Evolutionary conservation across 2,888 invertebrate species (phyloP).

Genomic region (Reticulitermes lucifugus): DNA sequence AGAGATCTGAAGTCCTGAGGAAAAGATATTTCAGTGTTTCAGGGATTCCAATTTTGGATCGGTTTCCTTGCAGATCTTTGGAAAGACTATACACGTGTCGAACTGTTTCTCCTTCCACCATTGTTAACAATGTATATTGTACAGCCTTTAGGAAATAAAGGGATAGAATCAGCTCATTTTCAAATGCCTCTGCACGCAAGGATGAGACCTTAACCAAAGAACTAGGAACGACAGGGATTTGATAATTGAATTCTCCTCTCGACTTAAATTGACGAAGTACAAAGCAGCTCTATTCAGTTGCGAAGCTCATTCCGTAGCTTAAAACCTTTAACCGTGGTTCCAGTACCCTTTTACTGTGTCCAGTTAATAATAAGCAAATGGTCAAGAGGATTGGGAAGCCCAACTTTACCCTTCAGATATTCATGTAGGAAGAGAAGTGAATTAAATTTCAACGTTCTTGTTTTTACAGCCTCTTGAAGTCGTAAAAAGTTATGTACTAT

Average conservation of each 20-base stretch:
- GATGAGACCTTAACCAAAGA: slow-evolving; percentile 4
- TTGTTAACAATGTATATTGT: not conserved
- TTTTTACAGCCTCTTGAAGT: too few species aligned
- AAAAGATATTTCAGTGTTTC: not conserved
- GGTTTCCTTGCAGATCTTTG: not conserved
- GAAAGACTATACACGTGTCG: not conserved
- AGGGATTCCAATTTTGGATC: not conserved
- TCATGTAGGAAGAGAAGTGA: not conserved
- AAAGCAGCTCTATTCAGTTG: not conserved
- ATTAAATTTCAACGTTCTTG: too few species aligned
- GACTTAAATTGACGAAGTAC: not conserved
- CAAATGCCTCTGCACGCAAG: not conserved
- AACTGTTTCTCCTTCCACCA: not conserved
- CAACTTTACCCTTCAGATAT: not conserved
- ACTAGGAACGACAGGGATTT: not conserved
- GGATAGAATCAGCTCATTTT: too few species aligned
- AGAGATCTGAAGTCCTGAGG: not conserved
- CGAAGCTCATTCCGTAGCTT: slow-evolving; percentile 14
- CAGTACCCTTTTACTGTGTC: not conserved
- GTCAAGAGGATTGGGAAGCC: not conserved
- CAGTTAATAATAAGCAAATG: slow-evolving; percentile 3
- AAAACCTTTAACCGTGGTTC: not conserved
- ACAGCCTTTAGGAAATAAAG: not conserved
- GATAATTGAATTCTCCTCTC: slow-evolving; percentile 21
- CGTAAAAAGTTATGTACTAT: too few species aligned